Evolutionary conservation across 2,888 invertebrate species (phyloP).

Genomic region (Anarsia innoxiella): DNA sequence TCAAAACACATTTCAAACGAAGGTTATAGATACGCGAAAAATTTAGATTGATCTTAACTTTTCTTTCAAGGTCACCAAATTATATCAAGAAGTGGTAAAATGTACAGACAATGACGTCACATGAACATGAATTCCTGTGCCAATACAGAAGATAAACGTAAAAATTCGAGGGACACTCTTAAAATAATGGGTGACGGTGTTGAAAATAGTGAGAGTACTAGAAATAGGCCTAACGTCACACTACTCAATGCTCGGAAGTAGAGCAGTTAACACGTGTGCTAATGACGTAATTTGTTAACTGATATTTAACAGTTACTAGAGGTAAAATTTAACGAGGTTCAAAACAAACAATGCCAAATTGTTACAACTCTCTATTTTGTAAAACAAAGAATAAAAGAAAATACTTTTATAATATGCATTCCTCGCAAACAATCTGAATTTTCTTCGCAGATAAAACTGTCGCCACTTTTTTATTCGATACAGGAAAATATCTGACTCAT

Average conservation of each 20-base stretch:
- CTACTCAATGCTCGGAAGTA: slow-evolving; percentile 37
- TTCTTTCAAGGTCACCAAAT: slow-evolving; percentile 9
- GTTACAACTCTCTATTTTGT: no score
- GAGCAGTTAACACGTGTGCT: slow-evolving; percentile 41
- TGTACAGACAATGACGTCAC: slow-evolving; percentile 26
- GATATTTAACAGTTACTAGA: slow-evolving; percentile 24
- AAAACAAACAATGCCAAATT: no score
- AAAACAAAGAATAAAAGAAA: no score
- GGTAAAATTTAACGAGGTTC: slow-evolving; percentile 21
- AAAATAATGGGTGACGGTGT: slow-evolving; percentile 63
- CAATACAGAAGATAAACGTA: slow-evolving; percentile 30
- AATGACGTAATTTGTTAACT: slow-evolving; percentile 36
- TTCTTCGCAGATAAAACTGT: no score
- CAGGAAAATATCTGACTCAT: slow-evolving; percentile 1
- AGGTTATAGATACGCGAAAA: no score
- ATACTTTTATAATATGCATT: no score
- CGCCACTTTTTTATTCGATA: no score
- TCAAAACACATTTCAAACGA: no score
- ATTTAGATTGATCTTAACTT: no score
- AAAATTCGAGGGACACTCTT: slow-evolving; percentile 51
- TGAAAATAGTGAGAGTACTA: slow-evolving; percentile 50
- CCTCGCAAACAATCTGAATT: no score
- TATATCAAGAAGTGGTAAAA: background rate
- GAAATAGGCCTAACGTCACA: slow-evolving; percentile 60
- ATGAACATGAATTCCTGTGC: slow-evolving; percentile 27